These are phyloP conservation scores for Montipora efflorescens DNA, from an alignment of 64 coral and sea anemone species.

Conservation along the genomic window DNA sequence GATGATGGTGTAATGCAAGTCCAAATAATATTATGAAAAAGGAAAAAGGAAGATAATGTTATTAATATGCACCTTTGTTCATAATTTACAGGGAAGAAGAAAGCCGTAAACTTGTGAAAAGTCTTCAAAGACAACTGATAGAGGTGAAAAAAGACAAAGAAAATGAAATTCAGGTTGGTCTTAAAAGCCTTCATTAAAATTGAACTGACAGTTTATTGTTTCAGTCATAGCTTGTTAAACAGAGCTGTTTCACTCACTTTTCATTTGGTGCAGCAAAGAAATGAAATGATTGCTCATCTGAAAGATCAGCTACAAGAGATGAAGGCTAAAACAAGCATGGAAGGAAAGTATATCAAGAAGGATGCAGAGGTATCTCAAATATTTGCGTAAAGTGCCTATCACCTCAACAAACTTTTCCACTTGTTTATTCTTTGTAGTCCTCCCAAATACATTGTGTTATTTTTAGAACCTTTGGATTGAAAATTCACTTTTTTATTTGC, in stretches of 20 bases:
- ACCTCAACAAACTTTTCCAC: neutral
- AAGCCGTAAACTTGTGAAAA: constrained; percentile 95
- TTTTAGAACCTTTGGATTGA: too few relatives aligned
- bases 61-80: neutral
- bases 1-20: too few relatives aligned
- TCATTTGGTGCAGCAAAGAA: constrained; percentile 81
- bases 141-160: constrained; percentile 99
- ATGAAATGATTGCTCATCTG: constrained; percentile 99
- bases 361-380: constrained; percentile 85
- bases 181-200: neutral
- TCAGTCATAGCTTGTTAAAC: neutral
- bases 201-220: neutral
- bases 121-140: constrained; percentile 85
- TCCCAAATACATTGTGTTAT: too few relatives aligned
- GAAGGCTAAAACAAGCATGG: constrained; percentile 99
- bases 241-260: too few relatives aligned
- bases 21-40: neutral
- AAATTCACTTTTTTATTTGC: too few relatives aligned
- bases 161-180: constrained; percentile 88
- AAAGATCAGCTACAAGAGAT: constrained; percentile 99
- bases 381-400: neutral
- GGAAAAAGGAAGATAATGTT: neutral
- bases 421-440: too few relatives aligned
- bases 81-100: constrained; percentile 89
- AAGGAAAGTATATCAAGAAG: constrained; percentile 99